A percentile compares a stretch with the other conserved stretches of the same genome.
Evolutionary conservation across 1,140 invertebrate genomes (phyloP).

Genomic region (Heterodera schachtii): DNA sequence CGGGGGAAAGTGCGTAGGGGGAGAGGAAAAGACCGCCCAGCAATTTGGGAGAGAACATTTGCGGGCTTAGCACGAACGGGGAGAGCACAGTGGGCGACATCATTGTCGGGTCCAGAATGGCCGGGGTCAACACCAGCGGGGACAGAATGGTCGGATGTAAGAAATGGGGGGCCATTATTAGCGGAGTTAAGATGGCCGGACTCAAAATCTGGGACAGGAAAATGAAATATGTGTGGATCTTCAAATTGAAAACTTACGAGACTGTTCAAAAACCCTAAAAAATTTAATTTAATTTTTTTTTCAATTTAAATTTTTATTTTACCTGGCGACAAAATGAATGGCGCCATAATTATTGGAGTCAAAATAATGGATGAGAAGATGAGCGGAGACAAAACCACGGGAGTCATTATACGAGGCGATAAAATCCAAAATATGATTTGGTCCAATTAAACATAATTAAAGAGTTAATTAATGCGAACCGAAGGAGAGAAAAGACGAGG

Average conservation of each 20-base stretch:
- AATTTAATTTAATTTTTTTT: neutral
- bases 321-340: constrained; percentile 47
- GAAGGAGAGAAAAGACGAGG: constrained; percentile 32
- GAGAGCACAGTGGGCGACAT: constrained; percentile 40
- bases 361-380: constrained; percentile 51
- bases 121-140: constrained; percentile 32
- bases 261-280: constrained; percentile 23
- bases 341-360: constrained; percentile 23
- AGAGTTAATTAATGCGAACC: neutral
- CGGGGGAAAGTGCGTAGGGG: constrained; percentile 40
- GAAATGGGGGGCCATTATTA: constrained; percentile 42
- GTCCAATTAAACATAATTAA: neutral
- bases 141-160: constrained; percentile 40
- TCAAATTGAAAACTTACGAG: neutral
- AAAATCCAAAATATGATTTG: constrained; percentile 29
- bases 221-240: no score
- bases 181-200: constrained; percentile 45
- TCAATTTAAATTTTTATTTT: neutral
- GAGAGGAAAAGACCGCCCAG: constrained; percentile 32
- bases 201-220: constrained; percentile 41
- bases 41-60: constrained; percentile 32
- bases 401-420: constrained; percentile 44
- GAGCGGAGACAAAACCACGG: constrained; percentile 53
- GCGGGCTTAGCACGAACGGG: constrained; percentile 48
- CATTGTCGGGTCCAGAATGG: constrained; percentile 46